These are phyloP conservation scores for Tachysurus fulvidraco DNA, from an alignment of 2,113 vertebrate genomes.

Conservation along the genomic window DNA sequence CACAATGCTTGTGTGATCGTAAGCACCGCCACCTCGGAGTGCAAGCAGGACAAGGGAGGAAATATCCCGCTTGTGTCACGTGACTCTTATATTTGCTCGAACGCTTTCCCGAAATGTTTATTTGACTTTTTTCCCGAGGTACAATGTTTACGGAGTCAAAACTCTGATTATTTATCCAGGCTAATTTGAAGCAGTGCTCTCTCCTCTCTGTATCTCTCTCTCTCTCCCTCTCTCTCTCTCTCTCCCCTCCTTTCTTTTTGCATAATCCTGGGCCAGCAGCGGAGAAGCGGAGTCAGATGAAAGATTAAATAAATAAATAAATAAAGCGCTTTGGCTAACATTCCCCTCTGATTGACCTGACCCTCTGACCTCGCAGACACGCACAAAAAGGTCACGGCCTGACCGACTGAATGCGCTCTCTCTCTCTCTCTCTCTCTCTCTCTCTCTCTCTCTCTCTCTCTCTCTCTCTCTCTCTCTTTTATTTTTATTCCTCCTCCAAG, in stretches of 20 bases:
- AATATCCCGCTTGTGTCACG: conserved; percentile 24
- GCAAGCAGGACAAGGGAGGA: not conserved
- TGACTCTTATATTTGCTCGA: conserved; percentile 58
- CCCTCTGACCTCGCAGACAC: conserved; percentile 66
- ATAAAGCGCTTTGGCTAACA: conserved; percentile 69
- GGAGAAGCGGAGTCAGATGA: conserved; percentile 60
- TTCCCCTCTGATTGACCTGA: conserved; percentile 70
- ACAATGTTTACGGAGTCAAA: conserved; percentile 66
- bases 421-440: not conserved
- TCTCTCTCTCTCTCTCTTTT: not conserved
- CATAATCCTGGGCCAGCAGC: conserved; percentile 67
- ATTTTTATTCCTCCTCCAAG: conserved; percentile 40
- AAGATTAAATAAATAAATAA: conserved; percentile 81
- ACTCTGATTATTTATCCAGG: conserved; percentile 73
- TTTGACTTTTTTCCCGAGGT: conserved; percentile 71
- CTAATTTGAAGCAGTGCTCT: conserved; percentile 75
- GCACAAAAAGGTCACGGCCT: conserved; percentile 66
- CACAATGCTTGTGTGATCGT: not conserved
- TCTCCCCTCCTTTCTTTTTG: conserved; percentile 43
- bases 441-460: not conserved
- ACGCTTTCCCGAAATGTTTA: conserved; percentile 64
- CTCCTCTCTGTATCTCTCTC: conserved; percentile 40
- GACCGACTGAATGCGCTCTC: conserved; percentile 26
- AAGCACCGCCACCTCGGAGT: not conserved
- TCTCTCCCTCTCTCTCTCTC: conserved; percentile 18